Conservation (phyloP, 2,888 invertebrate genomes). For the Hirtodrosophila confusa region DNA sequence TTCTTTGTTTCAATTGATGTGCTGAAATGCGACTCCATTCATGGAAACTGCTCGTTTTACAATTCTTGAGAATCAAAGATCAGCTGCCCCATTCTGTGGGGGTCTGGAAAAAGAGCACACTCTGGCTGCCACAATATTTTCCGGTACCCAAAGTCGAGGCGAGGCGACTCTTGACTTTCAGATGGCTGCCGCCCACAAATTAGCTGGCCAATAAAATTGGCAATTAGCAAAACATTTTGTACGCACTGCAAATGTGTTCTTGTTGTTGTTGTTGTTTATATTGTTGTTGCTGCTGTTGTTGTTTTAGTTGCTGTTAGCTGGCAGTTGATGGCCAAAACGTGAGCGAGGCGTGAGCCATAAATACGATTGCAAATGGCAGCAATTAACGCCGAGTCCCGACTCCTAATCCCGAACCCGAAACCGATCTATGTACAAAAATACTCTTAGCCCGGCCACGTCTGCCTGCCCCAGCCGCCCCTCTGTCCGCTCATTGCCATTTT, state of each 20-base stretch:
- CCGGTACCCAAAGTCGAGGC: neutral
- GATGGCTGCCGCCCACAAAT: conserved; percentile 68
- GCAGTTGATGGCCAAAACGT: conserved; percentile 71
- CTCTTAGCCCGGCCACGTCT: conserved; percentile 6
- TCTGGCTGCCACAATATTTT: conserved; percentile 12
- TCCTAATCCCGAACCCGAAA: conserved; percentile 34
- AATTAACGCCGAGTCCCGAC: conserved; percentile 57
- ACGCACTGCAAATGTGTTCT: conserved; percentile 58
- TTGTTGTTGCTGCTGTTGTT: conserved; percentile 25
- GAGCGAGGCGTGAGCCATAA: conserved; percentile 77
- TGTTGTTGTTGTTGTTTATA: conserved; percentile 25
- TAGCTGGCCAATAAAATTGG: conserved; percentile 69
- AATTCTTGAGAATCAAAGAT: conserved; percentile 41
- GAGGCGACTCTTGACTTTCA: conserved; percentile 45
- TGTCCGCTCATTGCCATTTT: neutral
- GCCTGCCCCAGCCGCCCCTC: too few relatives aligned
- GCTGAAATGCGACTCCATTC: conserved; percentile 56
- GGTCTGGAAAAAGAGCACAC: conserved; percentile 2
- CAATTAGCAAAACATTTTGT: conserved; percentile 75
- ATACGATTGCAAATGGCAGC: conserved; percentile 76
- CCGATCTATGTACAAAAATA: conserved; percentile 42
- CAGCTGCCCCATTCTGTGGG: conserved; percentile 27
- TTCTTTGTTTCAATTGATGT: neutral
- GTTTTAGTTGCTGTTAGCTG: conserved; percentile 32
- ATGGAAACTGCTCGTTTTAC: conserved; percentile 36